Conservation (phyloP, 1,140 invertebrate species). For the Radopholus similis region DNA sequence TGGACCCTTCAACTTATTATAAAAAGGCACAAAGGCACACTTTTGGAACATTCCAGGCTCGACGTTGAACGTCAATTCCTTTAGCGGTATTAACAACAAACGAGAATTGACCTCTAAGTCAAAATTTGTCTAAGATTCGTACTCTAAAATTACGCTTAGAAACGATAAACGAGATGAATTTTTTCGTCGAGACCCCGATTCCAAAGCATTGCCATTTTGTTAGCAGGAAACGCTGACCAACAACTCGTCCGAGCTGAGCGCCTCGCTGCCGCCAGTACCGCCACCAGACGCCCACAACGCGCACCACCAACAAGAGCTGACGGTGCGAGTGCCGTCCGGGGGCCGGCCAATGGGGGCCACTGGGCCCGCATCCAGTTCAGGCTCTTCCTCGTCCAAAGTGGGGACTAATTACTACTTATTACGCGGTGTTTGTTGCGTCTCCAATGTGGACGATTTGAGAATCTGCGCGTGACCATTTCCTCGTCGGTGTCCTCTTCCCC, state of each 20-base stretch:
- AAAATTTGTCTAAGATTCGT: constrained; percentile 17
- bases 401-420: neutral
- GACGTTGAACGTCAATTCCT: no score
- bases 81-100: no score
- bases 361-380: neutral
- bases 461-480: neutral
- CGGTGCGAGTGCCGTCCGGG: neutral
- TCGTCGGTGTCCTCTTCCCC: constrained; percentile 10
- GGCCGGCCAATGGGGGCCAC: neutral
- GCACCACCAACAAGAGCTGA: neutral
- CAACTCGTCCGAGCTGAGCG: constrained; percentile 3
- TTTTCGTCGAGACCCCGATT: no score
- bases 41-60: no score
- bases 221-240: constrained; percentile 14
- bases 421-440: neutral
- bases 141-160: no score
- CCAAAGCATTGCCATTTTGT: no score
- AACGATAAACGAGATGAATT: no score
- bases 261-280: neutral
- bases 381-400: neutral
- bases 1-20: no score
- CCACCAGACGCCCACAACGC: neutral
- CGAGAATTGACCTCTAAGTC: no score
- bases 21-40: no score
- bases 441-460: neutral